Evolutionary conservation across 2,888 invertebrate genomes (phyloP), one percentile per base, ranked within the genome.

Genomic region (Iphiclides podalirius): DNA sequence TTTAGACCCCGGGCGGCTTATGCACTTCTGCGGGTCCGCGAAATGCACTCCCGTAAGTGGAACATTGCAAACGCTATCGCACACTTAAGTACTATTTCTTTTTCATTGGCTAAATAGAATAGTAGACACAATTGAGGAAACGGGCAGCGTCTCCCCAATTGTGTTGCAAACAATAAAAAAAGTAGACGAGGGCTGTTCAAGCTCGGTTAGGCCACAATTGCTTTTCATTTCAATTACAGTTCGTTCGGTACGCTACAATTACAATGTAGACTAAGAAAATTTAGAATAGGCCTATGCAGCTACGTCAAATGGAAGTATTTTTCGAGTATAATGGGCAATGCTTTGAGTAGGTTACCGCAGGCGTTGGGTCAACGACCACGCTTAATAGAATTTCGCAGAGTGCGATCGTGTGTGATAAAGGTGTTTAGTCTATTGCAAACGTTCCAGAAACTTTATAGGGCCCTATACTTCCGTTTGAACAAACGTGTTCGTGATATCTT

Each of bases 401-500:
- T 12, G 36, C n/a, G 28, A 12, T 8, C 39, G 14, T 11, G 33
- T 14, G 11, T 23, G 16, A 17, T 37, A 23, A 38, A 43, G 12
- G 16, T 23, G 11, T 28, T 28, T 6, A 9, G 2, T 9, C 28
- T 9, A 28, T 9, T 28, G 28, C 2, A 9, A 28, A 3, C n/a
- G 28, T 28, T 28, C n/a, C 28, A 2, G 28, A 9, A 2, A 28
- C 8, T 28, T 28, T 28, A 28, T 28, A 28, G 28, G 14, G 20
- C 20, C n/a, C 6, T 15, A n/a, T 7, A 37, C 12, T 16, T 9
- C 20, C 7, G 16, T n/a, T 7, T 16, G n/a, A 12, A 23, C 36
- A 8, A 36, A 49, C 43, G 35, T 33, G 33, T 38, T 39, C 43
- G 41, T 33, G 33, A 17, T 33, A n/a, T 40, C 35, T 47, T 28